Evolutionary conservation across 1,140 invertebrate genomes (phyloP), one percentile per base, ranked within the genome.

Genomic region (Neodiprion fabricii): DNA sequence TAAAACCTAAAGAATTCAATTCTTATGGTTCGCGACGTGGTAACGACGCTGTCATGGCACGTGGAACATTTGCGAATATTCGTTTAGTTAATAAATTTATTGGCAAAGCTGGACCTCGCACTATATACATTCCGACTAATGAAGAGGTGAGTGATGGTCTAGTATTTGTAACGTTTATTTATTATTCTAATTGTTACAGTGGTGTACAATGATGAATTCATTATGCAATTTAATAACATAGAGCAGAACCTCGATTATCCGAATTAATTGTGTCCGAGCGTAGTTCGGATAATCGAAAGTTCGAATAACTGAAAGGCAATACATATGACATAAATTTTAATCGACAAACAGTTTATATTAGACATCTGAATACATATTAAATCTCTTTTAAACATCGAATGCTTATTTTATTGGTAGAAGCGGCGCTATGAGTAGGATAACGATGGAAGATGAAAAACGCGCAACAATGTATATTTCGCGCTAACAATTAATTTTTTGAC

Each of bases 21-120:
- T 99, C 98, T 0, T 99, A 99, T 88, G 98, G 98, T 0, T 96
- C 97, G 1, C 91, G 98, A 12, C 92, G 98, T 82, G 98, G 98
- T 49, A 98, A 99, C 87, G 98, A 99, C 89, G 96, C 94, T 28
- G 93, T 99, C 11, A 99, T 99, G 98, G 93, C 94, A 0, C 91
- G 98, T 48, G 98, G 98, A 17, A 99, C 98, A 0, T 99, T 99
- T 89, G 98, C 98, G 53, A 99, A 99, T 88, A 99, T 99, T 85
- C 93, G 98, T 21, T 88, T 99, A 40, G 91, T 98, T 1, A 99
- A 99, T 88, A 98, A 98, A 88, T 93, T 99, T 78, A 87, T 97
- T 21, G 88, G 89, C 1, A 94, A 94, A 82, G 85, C 96, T 47
- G 97, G 96, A n/a, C 96, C 98, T 14, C 91, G 91, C 80, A 99